Evolutionary conservation across 2,113 vertebrate genomes (phyloP).

Genomic region (Odocoileus virginianus): DNA sequence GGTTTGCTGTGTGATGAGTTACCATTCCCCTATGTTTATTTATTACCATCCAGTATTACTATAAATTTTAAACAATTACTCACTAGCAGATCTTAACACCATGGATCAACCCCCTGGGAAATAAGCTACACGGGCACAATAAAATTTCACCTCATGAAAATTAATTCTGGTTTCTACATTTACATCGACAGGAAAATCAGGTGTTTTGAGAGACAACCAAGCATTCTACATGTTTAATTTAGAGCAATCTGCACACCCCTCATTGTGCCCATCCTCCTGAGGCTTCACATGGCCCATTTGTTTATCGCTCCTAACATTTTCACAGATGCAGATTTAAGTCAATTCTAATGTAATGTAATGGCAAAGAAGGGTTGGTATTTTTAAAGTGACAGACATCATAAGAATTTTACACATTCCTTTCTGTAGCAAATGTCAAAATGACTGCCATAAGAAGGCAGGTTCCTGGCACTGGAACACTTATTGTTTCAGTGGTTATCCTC

Average conservation of each 20-base stretch:
- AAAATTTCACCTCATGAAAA: conserved; percentile 70
- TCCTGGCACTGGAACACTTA: conserved; percentile 19
- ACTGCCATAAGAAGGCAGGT: neutral
- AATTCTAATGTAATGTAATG: conserved; percentile 44
- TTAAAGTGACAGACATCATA: conserved; percentile 33
- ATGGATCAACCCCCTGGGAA: conserved; percentile 66
- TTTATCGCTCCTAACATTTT: conserved; percentile 18
- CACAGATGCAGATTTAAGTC: conserved; percentile 49
- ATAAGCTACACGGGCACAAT: conserved; percentile 68
- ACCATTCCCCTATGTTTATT: conserved; percentile 70
- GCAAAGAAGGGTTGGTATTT: conserved; percentile 30
- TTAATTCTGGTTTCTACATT: conserved; percentile 59
- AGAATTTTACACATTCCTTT: conserved; percentile 22
- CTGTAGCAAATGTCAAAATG: conserved; percentile 35
- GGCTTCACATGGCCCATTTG: neutral
- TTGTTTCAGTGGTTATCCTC: neutral
- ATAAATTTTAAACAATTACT: conserved; percentile 78
- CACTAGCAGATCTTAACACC: conserved; percentile 69
- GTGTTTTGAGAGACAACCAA: conserved; percentile 55
- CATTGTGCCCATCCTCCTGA: neutral
- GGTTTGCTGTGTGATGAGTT: conserved; percentile 76
- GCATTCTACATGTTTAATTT: conserved; percentile 1
- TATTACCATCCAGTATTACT: conserved; percentile 66
- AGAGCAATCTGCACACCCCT: conserved; percentile 3
- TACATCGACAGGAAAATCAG: conserved; percentile 52